Evolutionary conservation across 1,140 invertebrate genomes (phyloP), one percentile per base, ranked within the genome.

Genomic region (Aphelenchoides fujianensis): DNA sequence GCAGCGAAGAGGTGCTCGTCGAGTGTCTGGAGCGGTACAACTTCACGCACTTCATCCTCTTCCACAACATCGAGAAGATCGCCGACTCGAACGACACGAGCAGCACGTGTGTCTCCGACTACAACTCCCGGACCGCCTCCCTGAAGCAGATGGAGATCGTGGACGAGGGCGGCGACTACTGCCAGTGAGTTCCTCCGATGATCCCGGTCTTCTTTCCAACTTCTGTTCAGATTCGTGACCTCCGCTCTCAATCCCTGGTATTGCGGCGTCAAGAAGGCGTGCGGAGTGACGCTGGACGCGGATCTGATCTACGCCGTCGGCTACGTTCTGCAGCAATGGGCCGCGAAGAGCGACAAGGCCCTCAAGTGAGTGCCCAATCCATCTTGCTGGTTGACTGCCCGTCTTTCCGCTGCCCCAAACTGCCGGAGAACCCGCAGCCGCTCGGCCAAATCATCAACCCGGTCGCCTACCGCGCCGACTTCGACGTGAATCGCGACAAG

Each of bases 261-360:
- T 23, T 48, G 41, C 23, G 41, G 12, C 41, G 23, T 48, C 23
- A 12, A 23, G 23, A 12, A 48, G 12, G 41, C 23, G 12, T 61
- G 57, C 19, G 16, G 57, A 61, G 57, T 41, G 12, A 61, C 57
- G 12, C 57, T 61, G 12, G 41, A 61, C 19, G 57, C 57, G 12
- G 57, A 61, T 19, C 57, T 61, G 12, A 16, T 61, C 16, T n/a
- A 61, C 16, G 57, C 57, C 53, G 41, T 48, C 23, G 41, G 41
- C 41, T 48, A 48, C 41, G 41, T 48, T 12, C 12, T 48, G 41
- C 41, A 48, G 23, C 41, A 48, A 48, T 48, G 23, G 12, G 41
- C 41, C 12, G 41, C 12, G 23, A 48, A 48, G 41, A 48, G 12
- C 12, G 41, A 48, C 23, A 12, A 48, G 23, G 41, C 41, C 12